phyloP scores from a whole-genome alignment of 2,797 vertebrate species.

The Falco concolor region DNA sequence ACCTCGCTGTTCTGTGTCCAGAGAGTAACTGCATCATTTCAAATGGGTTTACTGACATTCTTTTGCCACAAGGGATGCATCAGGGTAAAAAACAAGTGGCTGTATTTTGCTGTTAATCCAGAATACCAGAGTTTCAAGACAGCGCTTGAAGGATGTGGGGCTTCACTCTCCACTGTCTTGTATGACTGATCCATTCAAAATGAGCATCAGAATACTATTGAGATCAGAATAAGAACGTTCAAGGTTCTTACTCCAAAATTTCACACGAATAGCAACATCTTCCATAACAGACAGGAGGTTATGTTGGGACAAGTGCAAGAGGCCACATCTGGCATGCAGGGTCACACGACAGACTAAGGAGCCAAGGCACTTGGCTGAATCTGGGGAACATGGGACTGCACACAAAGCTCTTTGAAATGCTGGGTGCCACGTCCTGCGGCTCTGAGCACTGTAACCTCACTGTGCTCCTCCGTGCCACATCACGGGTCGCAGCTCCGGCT shows the following conservation, averaged over 20 bases:
- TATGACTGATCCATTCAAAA: background rate
- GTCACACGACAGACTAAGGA: background rate
- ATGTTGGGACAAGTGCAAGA: background rate
- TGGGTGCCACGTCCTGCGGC: rapidly evolving
- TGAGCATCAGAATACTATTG: background rate
- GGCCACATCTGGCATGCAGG: slow-evolving; percentile 8
- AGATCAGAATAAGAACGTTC: background rate
- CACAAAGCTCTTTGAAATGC: background rate
- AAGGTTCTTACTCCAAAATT: background rate
- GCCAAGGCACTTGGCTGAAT: background rate
- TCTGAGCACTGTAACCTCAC: background rate
- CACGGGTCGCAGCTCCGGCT: rapidly evolving
- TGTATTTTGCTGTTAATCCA: background rate
- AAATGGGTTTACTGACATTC: background rate
- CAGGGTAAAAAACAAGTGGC: background rate
- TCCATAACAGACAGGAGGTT: background rate
- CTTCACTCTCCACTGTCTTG: background rate
- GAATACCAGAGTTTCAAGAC: background rate
- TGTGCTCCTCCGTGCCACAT: rapidly evolving
- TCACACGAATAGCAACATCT: background rate
- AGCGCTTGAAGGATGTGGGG: background rate
- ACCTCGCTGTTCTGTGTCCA: background rate
- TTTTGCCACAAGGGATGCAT: background rate
- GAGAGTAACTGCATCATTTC: background rate
- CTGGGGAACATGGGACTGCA: background rate